A percentile compares a stretch with the other conserved stretches of the same genome.
Conservation (phyloP, 2,888 invertebrate species). For the Platycheirus albimanus region DNA sequence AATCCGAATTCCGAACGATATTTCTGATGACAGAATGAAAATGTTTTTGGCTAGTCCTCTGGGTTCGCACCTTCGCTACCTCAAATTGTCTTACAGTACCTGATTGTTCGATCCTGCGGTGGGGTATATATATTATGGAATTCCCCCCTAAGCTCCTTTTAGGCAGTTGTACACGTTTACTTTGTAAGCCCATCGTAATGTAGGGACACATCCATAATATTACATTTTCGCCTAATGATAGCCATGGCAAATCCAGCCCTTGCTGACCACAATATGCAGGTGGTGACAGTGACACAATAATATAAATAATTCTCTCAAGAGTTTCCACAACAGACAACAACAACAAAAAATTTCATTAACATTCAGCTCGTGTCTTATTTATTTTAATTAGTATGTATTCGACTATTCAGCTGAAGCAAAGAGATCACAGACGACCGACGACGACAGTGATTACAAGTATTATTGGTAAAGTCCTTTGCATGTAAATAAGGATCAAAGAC, state of each 20-base stretch:
- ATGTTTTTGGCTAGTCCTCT: too few species aligned
- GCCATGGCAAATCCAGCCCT: neutral
- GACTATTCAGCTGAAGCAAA: slow-evolving; percentile 18
- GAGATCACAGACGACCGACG: neutral
- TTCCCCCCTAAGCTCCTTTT: too few species aligned
- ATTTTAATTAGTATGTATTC: slow-evolving; percentile 72
- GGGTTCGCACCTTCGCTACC: too few species aligned
- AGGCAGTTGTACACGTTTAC: too few species aligned
- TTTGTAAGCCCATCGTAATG: too few species aligned
- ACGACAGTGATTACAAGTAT: slow-evolving; percentile 23
- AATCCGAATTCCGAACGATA: too few species aligned
- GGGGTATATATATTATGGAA: too few species aligned
- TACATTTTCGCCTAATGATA: too few species aligned
- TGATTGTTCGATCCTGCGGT: too few species aligned
- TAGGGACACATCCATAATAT: too few species aligned
- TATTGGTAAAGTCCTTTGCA: slow-evolving; percentile 41
- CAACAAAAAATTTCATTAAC: slow-evolving; percentile 41
- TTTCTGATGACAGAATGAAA: too few species aligned
- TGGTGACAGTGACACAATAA: slow-evolving; percentile 49
- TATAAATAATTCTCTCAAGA: slow-evolving; percentile 9
- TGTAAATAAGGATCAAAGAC: slow-evolving; percentile 56
- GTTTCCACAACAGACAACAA: slow-evolving; percentile 37
- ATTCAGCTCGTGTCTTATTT: slow-evolving; percentile 65
- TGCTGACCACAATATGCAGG: slow-evolving; percentile 9
- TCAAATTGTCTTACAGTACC: too few species aligned